phyloP scores from a whole-genome alignment of 1,140 invertebrate genomes.

The Heliothis subflexa region DNA sequence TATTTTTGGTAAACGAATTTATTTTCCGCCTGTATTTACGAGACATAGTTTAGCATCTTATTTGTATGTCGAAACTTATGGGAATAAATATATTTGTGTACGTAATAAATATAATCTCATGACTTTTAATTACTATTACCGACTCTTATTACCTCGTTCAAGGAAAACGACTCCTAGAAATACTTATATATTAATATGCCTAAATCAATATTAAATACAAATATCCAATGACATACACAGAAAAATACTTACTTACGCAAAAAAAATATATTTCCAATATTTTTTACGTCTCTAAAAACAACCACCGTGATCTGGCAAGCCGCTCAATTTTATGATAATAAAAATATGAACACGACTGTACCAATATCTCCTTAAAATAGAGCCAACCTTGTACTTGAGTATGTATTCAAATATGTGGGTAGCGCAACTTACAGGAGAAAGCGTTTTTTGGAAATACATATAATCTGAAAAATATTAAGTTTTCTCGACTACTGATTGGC shows the following conservation, averaged over 20 bases:
- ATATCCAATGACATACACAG: background rate
- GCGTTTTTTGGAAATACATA: background rate
- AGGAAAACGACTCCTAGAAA: too few relatives aligned
- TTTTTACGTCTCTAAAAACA: background rate
- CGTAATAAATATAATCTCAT: too few relatives aligned
- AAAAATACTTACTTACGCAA: background rate
- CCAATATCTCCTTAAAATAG: constrained; percentile 45
- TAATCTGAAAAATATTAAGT: too few relatives aligned
- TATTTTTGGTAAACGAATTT: constrained; percentile 1
- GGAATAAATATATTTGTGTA: too few relatives aligned
- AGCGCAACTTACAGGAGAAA: constrained; percentile 5
- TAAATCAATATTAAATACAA: background rate
- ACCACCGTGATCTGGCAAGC: background rate
- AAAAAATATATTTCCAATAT: constrained; percentile 19
- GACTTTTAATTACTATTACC: too few relatives aligned
- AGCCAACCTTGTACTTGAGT: constrained; percentile 52
- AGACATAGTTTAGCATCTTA: background rate
- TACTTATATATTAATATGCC: background rate
- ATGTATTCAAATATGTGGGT: constrained; percentile 11
- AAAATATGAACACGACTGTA: constrained; percentile 46
- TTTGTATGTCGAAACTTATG: too few relatives aligned
- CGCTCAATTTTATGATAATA: constrained; percentile 40
- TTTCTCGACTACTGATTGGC: too few relatives aligned
- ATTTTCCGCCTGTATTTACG: background rate
- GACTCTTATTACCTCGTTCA: too few relatives aligned